Evolutionary conservation across 2,113 vertebrate species (phyloP), one percentile per base, ranked within the genome.

Genomic region (Paratilapia polleni): DNA sequence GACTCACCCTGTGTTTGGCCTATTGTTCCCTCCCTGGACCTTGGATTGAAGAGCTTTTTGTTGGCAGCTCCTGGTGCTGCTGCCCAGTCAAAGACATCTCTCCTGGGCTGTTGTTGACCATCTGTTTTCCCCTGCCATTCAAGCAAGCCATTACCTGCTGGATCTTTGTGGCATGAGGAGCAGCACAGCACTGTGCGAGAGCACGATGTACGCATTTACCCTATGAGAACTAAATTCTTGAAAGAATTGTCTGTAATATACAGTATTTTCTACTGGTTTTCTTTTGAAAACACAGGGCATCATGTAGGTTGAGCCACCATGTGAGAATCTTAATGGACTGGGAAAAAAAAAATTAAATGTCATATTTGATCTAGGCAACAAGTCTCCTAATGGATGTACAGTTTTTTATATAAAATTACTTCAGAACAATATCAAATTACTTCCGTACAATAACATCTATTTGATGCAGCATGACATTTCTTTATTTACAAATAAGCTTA

Each of bases 21-120:
- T 87, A 91, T 94, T 93, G 93, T 95, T 91, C 70, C 68, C 81
- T 74, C 66, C 20, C 54, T 12, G 22, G 86, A 80, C 74, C 54
- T 64, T 8, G 84, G 81, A 83, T 87, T 89, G 87, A 83, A 93
- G 89, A 87, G 87, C 78, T 93, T 86, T 93, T 91, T 91, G 92
- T 93, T 94, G 93, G 93, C 91, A 88, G 89, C 89, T 81, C 85
- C 76, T 22, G 73, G 78, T 31, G 77, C 83, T 82, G 90, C 78
- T 31, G 81, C 70, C 87, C 58, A 61, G 77, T 92, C 91, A 91
- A 89, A 92, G 85, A 73, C 14, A 31, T 88, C 81, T 86, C 86
- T 77, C 85, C 90, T 85, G 84, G 81, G 79, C 79, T 83, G 89
- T 80, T 89, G 86, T 88, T 41, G 76, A 89, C 94, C 93, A 94